phyloP scores from a whole-genome alignment of 2,797 vertebrate species.

The Ptychobarbus kaznakovi region DNA sequence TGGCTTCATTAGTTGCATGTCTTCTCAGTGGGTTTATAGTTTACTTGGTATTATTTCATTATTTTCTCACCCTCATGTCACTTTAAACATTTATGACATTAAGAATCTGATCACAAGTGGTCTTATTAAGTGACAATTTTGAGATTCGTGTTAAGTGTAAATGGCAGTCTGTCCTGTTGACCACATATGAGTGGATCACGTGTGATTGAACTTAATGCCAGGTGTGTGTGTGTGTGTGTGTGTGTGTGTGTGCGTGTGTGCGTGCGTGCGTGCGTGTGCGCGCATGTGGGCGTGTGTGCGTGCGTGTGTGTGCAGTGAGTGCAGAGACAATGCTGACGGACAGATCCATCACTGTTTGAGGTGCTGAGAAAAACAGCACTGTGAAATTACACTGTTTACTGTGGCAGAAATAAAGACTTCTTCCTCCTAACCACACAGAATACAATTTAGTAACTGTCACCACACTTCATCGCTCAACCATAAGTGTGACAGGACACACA shows the following conservation, averaged over 20 bases:
- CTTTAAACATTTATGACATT: background rate
- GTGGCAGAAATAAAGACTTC: constrained; percentile 46
- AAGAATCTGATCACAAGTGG: background rate
- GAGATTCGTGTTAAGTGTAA: background rate
- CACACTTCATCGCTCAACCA: constrained; percentile 53
- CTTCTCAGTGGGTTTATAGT: background rate
- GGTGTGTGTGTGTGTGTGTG: background rate
- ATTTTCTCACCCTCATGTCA: background rate
- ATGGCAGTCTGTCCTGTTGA: background rate
- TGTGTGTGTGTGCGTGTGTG: background rate
- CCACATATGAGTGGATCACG: background rate
- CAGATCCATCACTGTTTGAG: constrained; percentile 50
- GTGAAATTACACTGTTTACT: constrained; percentile 58
- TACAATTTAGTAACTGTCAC: constrained; percentile 57
- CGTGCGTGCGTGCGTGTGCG: background rate
- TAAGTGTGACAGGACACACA: constrained; percentile 37
- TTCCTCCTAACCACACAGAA: constrained; percentile 45
- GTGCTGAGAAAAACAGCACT: constrained; percentile 30
- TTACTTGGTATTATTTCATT: background rate
- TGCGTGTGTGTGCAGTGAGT: constrained; percentile 11
- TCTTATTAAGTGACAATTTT: background rate
- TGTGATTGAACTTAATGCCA: no score
- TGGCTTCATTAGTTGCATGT: background rate
- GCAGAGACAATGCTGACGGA: constrained; percentile 16
- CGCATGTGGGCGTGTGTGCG: background rate